Evolutionary conservation across 2,113 vertebrate species (phyloP), one percentile per base, ranked within the genome.

Genomic region (Porphyrio hochstetteri): DNA sequence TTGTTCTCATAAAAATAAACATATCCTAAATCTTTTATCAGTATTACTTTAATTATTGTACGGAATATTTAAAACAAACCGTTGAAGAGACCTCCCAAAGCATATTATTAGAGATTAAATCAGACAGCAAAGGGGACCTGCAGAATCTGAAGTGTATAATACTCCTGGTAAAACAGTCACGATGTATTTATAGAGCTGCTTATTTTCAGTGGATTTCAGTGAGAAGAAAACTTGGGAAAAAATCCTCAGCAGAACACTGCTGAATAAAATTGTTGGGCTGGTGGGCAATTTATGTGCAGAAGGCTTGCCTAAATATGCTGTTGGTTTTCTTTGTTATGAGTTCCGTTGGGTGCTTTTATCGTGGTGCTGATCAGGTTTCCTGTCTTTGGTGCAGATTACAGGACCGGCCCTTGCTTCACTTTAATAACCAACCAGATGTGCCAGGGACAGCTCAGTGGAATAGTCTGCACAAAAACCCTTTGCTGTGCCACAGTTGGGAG

Each of bases 351-450:
- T 42, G 3, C 63, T 77, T 92, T 59, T 78, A 16, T 75, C 75
- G 64, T 33, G 38, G 55, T 63, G 53, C 70, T 97, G 74, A 97
- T 79, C 13, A 61, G 6, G 11, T 90, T 83, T 95, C 44, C 82
- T 98, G 42, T 44, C 23, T 96, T 96, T 96, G 86, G 48, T 14
- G 15, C 98, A 99, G 99, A 99, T 98, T 99, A 99, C 95, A 98
- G 99, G 94, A 99, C 99, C 0, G 99, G 99, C n/a, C 99, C 99
- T 0, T 99, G 99, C 97, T 99, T 99, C 60, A 98, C 99, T 44
- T 98, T 99, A 50, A 98, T 99, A 86, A 99, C 98, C 97, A 99
- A 99, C 97, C 99, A 99, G 98, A 99, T 99, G 99, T 99, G 99
- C 97, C 99, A 99, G 91, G 99, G 99, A 40, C 99, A 99, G 97